These are phyloP conservation scores for Nyctibius bracteatus DNA, from an alignment of 2,113 vertebrate genomes.

Conservation along the genomic window DNA sequence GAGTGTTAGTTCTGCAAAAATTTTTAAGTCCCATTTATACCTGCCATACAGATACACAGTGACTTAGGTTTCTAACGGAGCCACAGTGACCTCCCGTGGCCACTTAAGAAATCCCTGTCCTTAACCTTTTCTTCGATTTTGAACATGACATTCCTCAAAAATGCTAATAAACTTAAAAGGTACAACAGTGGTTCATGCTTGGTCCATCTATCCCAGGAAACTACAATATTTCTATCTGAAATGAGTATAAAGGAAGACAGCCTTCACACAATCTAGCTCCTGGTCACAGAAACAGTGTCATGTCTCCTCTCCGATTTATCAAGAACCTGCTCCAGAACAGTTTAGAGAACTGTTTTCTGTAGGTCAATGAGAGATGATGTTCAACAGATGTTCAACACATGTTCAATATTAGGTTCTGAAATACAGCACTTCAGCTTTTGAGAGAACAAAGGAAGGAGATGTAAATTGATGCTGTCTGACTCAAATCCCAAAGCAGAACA, in stretches of 20 bases:
- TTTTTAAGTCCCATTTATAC: neutral
- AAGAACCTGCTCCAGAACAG: neutral
- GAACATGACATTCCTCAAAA: neutral
- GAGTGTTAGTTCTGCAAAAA: neutral
- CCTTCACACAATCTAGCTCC: neutral
- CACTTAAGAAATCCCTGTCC: neutral
- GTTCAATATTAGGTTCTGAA: neutral
- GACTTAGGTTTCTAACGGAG: neutral
- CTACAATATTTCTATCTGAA: neutral
- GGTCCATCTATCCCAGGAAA: neutral
- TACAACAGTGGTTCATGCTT: neutral
- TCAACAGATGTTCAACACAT: neutral
- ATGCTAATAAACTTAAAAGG: neutral
- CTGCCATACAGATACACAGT: neutral
- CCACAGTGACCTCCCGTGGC: slow-evolving; percentile 43
- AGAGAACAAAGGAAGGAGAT: neutral
- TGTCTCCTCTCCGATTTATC: neutral
- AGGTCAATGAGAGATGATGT: neutral
- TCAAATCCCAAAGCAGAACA: neutral
- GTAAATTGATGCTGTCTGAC: neutral
- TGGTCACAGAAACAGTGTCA: neutral
- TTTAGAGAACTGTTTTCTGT: neutral
- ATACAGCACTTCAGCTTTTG: neutral
- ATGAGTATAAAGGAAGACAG: neutral
- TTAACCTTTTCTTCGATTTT: neutral